Conservation (phyloP, 2,888 invertebrate species). For the Pasiphila rectangulata region DNA sequence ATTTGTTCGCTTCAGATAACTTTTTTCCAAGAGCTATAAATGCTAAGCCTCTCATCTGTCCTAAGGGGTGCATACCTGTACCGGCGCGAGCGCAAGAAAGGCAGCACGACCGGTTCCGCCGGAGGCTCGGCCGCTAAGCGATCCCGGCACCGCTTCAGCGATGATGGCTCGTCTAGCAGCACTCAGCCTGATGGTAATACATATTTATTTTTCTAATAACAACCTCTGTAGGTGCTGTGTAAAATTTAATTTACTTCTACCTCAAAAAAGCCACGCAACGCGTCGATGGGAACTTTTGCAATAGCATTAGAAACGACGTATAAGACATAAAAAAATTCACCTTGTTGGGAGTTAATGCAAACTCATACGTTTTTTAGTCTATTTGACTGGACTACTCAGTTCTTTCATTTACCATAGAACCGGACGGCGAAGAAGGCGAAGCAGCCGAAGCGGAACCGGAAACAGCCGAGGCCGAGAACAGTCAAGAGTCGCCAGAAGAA, state of each 20-base stretch:
- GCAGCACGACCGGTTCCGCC: constrained; percentile 38
- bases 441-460: constrained; percentile 1
- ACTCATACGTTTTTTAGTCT: background rate
- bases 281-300: too few relatives aligned
- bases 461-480: constrained; percentile 9
- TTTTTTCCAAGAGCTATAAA: too few relatives aligned
- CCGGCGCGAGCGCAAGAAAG: constrained; percentile 87
- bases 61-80: constrained; percentile 89
- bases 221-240: background rate
- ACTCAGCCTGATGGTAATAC: constrained; percentile 68
- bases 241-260: too few relatives aligned
- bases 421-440: constrained; percentile 9
- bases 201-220: background rate
- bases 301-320: too few relatives aligned
- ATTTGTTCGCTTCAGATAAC: background rate
- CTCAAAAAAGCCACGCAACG: too few relatives aligned
- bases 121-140: constrained; percentile 63
- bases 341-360: too few relatives aligned
- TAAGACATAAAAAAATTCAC: too few relatives aligned
- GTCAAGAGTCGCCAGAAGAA: constrained; percentile 36
- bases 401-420: constrained; percentile 3
- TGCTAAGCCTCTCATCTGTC: background rate
- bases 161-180: constrained; percentile 87
- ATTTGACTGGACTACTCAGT: background rate
- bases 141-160: constrained; percentile 82